These are phyloP conservation scores for Agrotis puta DNA, from an alignment of 2,888 invertebrate genomes.

Conservation along the genomic window DNA sequence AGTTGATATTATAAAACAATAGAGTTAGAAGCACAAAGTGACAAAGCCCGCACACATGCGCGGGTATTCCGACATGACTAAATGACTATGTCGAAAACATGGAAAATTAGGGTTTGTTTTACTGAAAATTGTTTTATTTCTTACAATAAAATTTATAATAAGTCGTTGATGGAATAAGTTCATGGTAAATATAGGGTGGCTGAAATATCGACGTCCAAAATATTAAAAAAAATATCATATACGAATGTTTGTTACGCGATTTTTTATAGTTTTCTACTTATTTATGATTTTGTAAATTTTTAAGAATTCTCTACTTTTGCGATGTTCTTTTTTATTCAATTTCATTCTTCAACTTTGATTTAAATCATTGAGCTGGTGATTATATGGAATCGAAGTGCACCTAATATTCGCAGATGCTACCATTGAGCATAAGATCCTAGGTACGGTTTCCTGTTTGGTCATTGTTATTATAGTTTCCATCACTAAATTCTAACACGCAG, in stretches of 20 bases:
- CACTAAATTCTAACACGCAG: neutral
- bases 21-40: constrained; percentile 9
- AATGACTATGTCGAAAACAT: constrained; percentile 1
- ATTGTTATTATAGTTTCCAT: neutral
- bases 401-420: neutral
- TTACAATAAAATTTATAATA: neutral
- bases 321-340: too few species aligned
- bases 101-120: neutral
- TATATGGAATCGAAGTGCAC: too few species aligned
- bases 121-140: neutral
- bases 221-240: too few species aligned
- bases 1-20: constrained; percentile 16
- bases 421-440: neutral
- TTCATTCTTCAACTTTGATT: too few species aligned
- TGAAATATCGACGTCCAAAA: too few species aligned
- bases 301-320: too few species aligned
- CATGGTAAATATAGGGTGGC: too few species aligned
- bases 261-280: too few species aligned
- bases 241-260: too few species aligned
- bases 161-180: neutral
- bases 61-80: too few species aligned
- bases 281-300: too few species aligned
- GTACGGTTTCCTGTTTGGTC: neutral
- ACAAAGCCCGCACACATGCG: constrained; percentile 24
- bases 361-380: too few species aligned